These are phyloP conservation scores for Ectropis grisescens DNA, from an alignment of 1,140 invertebrate species.

Conservation along the genomic window DNA sequence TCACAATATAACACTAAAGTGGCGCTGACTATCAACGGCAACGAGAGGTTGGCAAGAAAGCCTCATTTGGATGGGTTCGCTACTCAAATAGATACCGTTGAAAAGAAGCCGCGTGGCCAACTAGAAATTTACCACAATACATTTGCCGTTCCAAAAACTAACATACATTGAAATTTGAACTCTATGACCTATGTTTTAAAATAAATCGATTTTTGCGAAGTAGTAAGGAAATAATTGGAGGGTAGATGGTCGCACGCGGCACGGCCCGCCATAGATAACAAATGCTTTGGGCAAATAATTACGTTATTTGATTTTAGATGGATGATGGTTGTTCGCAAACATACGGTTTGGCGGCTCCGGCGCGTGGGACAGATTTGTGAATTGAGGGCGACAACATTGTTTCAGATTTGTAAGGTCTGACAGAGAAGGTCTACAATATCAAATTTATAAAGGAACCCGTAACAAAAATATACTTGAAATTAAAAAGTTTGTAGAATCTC, in stretches of 20 bases:
- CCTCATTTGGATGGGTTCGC: constrained; percentile 53
- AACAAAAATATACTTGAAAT: too few relatives aligned
- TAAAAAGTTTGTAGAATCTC: too few relatives aligned
- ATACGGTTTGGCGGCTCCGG: constrained; percentile 18
- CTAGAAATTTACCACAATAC: constrained; percentile 17
- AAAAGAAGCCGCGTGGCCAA: constrained; percentile 52
- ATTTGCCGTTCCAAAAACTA: constrained; percentile 5
- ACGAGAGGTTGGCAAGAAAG: too few relatives aligned
- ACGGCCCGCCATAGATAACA: constrained; percentile 53
- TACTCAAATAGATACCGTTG: constrained; percentile 66
- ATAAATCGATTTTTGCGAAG: background rate
- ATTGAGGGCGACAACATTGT: background rate
- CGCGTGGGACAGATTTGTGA: constrained; percentile 45
- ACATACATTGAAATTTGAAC: constrained; percentile 8
- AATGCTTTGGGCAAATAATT: constrained; percentile 67
- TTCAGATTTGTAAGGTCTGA: background rate
- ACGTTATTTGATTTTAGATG: constrained; percentile 64
- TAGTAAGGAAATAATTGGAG: constrained; percentile 5
- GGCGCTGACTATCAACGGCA: too few relatives aligned
- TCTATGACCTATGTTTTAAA: constrained; percentile 5
- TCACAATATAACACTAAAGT: too few relatives aligned
- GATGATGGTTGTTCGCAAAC: constrained; percentile 58
- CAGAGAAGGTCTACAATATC: background rate
- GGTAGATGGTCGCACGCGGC: constrained; percentile 40
- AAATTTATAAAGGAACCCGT: too few relatives aligned